Base-by-base conservation (phyloP, 2,113 vertebrate species). In the Panthera uncia region DNA sequence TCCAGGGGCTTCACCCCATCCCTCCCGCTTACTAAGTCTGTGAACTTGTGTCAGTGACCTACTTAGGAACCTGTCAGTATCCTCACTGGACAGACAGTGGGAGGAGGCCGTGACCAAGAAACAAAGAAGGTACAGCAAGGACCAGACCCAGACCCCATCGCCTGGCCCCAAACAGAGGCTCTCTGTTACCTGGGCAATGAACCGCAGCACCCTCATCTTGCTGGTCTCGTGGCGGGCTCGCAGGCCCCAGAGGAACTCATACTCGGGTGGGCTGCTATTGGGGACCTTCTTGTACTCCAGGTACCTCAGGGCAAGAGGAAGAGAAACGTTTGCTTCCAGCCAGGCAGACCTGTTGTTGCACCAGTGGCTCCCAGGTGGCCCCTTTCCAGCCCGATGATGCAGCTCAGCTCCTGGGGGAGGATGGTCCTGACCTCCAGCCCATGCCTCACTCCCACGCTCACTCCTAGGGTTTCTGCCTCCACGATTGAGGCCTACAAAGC, bases 221-320 rank as follows among this genome's bases (percentile, higher is more conserved):
- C 99, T 99, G 81, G 99, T 99, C 88, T 99, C 99, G 0, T 96
- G 65, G 1, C 97, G 93, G 0, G 99, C 99, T 7, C 99, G 97
- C 0, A 98, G 98, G 6, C 99, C 99, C 99, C 99, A 99, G 15
- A 97, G 98, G 41, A 99, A 99, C 11, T 99, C 99, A 4, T 98
- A 98, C 76, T 99, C 99, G 0, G 97, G 50, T 0, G 99, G 99
- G 4, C 99, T 99, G 0, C 99, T 99, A 94, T 99, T 98, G 36
- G 98, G 99, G 63, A 99, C 98, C 4, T 98, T 95, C 48, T 94
- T 97, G 57, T 98, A 99, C 83, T 99, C 99, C 98, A 99, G 89
- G 97, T 99, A 99, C 96, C 99, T 99, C 85, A 1, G 11, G 11
- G 63, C 7, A 15, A 50, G 18, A 57, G 57, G 65, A 38, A 88